Conservation (phyloP, 2,888 invertebrate species). For the Shargacucullia verbasci region DNA sequence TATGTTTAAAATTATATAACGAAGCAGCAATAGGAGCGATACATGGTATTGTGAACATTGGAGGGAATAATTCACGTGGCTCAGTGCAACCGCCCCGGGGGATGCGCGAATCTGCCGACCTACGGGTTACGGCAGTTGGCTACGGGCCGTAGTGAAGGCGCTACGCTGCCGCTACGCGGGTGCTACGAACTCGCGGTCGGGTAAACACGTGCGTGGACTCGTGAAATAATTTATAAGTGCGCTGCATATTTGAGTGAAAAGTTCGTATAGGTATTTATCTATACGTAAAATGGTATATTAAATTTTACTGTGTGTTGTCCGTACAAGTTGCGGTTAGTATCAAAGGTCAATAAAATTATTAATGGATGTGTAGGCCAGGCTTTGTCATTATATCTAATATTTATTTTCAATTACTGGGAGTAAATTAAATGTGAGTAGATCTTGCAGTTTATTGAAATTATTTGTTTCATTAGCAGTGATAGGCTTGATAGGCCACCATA, state of each 20-base stretch:
- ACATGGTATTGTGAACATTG: slow-evolving; percentile 58
- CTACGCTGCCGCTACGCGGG: slow-evolving; percentile 75
- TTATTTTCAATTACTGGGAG: neutral
- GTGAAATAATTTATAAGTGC: slow-evolving; percentile 46
- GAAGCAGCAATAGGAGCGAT: slow-evolving; percentile 59
- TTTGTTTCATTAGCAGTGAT: too few relatives aligned
- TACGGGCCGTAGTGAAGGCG: slow-evolving; percentile 78
- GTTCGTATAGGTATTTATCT: slow-evolving; percentile 11
- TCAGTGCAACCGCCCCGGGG: slow-evolving; percentile 67
- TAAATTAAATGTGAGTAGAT: too few relatives aligned
- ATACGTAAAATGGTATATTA: neutral
- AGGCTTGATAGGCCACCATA: too few relatives aligned
- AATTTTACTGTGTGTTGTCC: neutral
- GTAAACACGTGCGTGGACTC: slow-evolving; percentile 66
- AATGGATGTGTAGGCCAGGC: neutral
- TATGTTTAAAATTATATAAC: slow-evolving; percentile 19
- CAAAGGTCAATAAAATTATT: neutral
- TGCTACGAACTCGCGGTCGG: slow-evolving; percentile 68
- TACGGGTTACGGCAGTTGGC: slow-evolving; percentile 80
- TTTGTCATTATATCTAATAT: neutral
- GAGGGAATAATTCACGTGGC: slow-evolving; percentile 64
- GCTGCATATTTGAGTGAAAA: slow-evolving; percentile 44
- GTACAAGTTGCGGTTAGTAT: neutral
- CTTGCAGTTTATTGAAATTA: too few relatives aligned
- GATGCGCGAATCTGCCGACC: slow-evolving; percentile 70